Conservation (phyloP, 2,888 invertebrate genomes). For the Plemyria rubiginata region DNA sequence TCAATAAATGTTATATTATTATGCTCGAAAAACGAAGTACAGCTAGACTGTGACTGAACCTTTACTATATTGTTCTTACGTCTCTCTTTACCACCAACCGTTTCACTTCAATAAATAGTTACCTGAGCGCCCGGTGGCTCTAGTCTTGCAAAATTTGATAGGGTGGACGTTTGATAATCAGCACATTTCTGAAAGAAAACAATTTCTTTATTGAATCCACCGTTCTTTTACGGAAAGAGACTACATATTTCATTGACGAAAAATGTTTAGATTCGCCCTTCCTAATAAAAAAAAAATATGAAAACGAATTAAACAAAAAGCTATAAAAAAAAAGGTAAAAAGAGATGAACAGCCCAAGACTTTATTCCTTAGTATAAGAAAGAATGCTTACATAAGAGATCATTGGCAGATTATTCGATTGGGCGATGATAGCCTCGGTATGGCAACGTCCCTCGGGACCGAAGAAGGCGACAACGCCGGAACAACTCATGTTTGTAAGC, state of each 20-base stretch:
- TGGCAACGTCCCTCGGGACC: conserved; percentile 97
- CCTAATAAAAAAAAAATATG: too few species aligned
- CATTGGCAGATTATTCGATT: conserved; percentile 97
- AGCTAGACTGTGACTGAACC: background rate
- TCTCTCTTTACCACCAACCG: background rate
- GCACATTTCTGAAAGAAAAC: conserved; percentile 94
- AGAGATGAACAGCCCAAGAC: too few species aligned
- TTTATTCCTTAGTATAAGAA: background rate
- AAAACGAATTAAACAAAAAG: too few species aligned
- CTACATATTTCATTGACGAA: too few species aligned
- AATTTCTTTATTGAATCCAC: conserved; percentile 52
- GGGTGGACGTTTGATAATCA: conserved; percentile 93
- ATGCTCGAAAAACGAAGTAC: background rate
- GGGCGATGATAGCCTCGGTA: conserved; percentile 97
- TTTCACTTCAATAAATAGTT: conserved; percentile 29
- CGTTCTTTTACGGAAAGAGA: background rate
- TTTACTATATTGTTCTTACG: background rate
- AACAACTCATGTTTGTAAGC: conserved; percentile 96
- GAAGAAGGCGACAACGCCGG: conserved; percentile 95
- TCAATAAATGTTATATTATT: background rate
- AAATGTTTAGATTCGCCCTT: too few species aligned
- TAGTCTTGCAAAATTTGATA: conserved; percentile 96
- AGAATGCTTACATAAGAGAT: conserved; percentile 94
- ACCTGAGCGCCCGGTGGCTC: conserved; percentile 97
- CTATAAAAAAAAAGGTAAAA: too few species aligned